phyloP scores from a whole-genome alignment of 2,113 vertebrate genomes.

The Syngnathus floridae region DNA sequence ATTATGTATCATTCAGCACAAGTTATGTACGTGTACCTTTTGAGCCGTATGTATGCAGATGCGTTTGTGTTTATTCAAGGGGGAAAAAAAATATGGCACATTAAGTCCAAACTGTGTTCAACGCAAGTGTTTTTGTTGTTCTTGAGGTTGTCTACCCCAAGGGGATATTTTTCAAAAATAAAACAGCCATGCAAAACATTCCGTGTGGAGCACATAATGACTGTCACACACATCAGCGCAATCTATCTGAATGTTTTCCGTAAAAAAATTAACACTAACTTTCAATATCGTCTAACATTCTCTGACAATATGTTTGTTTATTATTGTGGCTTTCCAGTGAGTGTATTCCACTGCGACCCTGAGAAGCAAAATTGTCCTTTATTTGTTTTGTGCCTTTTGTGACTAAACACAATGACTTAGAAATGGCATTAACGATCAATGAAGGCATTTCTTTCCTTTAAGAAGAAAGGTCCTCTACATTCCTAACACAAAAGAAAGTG shows the following conservation, averaged over 20 bases:
- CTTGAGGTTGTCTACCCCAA: slow-evolving; percentile 47
- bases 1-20: slow-evolving; percentile 61
- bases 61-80: slow-evolving; percentile 63
- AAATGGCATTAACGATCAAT: too few relatives aligned
- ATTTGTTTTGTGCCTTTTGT: background rate
- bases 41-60: slow-evolving; percentile 66
- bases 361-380: background rate
- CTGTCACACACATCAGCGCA: background rate
- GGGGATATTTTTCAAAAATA: slow-evolving; percentile 66
- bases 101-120: slow-evolving; percentile 55
- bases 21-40: slow-evolving; percentile 63
- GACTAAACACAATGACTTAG: background rate
- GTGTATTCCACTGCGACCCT: background rate
- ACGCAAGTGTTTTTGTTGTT: slow-evolving; percentile 61
- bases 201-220: background rate
- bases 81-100: slow-evolving; percentile 38
- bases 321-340: background rate
- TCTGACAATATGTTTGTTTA: background rate
- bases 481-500: background rate
- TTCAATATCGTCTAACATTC: background rate
- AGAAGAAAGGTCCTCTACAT: background rate
- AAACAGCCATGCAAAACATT: slow-evolving; percentile 56
- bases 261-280: background rate
- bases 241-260: background rate
- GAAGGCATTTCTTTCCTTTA: too few relatives aligned